Evolutionary conservation across 2,888 invertebrate species (phyloP), one percentile per base, ranked within the genome.

Genomic region (Lymantria dispar): DNA sequence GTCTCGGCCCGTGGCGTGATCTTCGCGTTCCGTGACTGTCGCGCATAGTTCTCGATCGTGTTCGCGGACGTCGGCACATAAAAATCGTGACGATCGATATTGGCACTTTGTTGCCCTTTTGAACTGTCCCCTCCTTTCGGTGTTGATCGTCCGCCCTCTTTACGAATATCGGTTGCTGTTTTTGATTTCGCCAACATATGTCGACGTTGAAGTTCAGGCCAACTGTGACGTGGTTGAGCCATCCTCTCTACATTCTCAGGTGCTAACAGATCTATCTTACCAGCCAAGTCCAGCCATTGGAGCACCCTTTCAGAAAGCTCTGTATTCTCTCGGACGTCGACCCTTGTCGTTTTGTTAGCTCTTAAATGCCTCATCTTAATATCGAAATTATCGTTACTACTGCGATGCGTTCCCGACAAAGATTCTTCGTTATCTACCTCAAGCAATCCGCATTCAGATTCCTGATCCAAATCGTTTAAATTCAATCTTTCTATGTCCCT

Each of bases 251-350:
- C 73, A 30, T 79, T 84, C 11, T 82, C 80, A 2, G 85, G 78
- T n/a, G 81, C 78, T 13, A 91, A 58, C 30, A 91, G 66, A 62
- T 89, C 87, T 2, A 92, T 87, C 69, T 93, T 93, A 0, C 94
- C 95, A 0, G 96, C 95, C 50, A 96, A 83, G 74, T 96, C 96
- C 60, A 96, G 73, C 96, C 96, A 96, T 66, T 95, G 94, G 3
- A 96, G 81, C 0, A 96, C 96, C 48, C 96, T 91, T 54, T 96
- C 95, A 0, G 96, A 92, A 14, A 92, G 64, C n/a, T 89, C 90
- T 0, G 80, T 87, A 56, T 78, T 84, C 45, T 85, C 85, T 51
- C 81, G 80, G 0, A 62, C 67, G 1, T 90, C 89, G 0, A 64
- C 64, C 45, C 87, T 74, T 8, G 81, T 73, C 0, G 90, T 88